phyloP scores from a whole-genome alignment of 2,888 invertebrate species.

The Therioaphis trifolii region DNA sequence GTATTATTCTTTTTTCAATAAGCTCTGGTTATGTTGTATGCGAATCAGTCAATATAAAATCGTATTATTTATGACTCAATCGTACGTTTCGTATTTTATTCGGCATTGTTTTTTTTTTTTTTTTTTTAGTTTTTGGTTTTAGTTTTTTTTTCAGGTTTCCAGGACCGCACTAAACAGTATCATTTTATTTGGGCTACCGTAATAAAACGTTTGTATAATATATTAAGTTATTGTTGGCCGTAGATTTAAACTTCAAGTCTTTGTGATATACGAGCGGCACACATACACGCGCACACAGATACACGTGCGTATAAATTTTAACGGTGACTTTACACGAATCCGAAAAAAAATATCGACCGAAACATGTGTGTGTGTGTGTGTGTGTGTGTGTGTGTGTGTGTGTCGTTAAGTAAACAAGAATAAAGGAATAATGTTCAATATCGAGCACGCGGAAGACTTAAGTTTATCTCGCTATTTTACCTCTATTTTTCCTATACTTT shows the following conservation, averaged over 20 bases:
- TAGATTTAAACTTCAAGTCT: not conserved
- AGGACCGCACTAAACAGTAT: not conserved
- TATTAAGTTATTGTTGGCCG: not conserved
- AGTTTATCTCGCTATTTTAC: not conserved
- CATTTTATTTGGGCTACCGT: not conserved
- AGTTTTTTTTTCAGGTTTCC: not conserved
- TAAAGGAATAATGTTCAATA: conserved; percentile 1
- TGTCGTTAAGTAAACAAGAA: not conserved
- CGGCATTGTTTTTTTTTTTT: not conserved
- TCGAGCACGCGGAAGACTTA: not conserved
- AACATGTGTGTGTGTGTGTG: too few species aligned
- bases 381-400: too few species aligned
- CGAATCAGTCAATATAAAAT: not conserved
- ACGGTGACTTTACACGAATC: not conserved
- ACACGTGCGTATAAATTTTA: not conserved
- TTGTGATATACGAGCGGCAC: not conserved
- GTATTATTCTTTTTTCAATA: not conserved
- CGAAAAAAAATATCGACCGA: not conserved
- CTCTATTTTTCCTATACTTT: too few species aligned
- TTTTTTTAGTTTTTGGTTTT: not conserved
- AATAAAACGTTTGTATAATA: not conserved
- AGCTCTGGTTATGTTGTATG: not conserved
- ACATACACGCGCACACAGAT: too few species aligned
- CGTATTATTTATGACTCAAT: not conserved
- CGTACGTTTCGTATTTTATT: not conserved